These are phyloP conservation scores for Umimayanthus kanabou DNA, from an alignment of 92 coral and sea anemone species.

Conservation along the genomic window DNA sequence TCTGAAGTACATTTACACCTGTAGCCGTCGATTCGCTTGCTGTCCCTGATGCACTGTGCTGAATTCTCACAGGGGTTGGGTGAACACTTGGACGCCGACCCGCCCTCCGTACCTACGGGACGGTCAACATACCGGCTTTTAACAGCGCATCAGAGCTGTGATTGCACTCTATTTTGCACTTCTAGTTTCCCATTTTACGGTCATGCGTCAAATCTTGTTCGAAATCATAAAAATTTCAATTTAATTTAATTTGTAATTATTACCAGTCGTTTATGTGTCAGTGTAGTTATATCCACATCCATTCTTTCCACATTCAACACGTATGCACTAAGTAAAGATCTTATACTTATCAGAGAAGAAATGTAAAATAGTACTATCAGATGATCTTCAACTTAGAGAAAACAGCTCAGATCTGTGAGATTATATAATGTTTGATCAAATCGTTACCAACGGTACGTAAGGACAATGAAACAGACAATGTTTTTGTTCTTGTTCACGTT, in stretches of 20 bases:
- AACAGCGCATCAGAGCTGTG: neutral
- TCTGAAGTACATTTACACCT: constrained; percentile 93
- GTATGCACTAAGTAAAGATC: neutral
- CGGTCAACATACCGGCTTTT: neutral
- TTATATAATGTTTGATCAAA: no score
- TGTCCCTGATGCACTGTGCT: constrained; percentile 87
- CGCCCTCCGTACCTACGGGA: constrained; percentile 53
- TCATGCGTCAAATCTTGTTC: neutral
- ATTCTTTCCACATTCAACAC: neutral
- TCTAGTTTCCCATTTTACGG: neutral
- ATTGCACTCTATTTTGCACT: neutral
- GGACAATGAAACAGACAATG: no score
- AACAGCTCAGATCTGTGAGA: no score
- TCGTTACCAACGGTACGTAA: no score
- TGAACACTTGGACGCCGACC: constrained; percentile 65
- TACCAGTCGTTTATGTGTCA: neutral
- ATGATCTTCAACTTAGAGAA: no score
- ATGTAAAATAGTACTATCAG: no score
- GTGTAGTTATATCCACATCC: neutral
- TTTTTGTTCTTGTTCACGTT: no score
- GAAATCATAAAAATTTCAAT: no score
- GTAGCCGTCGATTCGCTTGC: constrained; percentile 93
- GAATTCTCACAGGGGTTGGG: constrained; percentile 94
- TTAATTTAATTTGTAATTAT: no score
- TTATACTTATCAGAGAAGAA: neutral